Conservation (phyloP, 2,113 vertebrate genomes). For the Pomatorhinus ruficollis region DNA sequence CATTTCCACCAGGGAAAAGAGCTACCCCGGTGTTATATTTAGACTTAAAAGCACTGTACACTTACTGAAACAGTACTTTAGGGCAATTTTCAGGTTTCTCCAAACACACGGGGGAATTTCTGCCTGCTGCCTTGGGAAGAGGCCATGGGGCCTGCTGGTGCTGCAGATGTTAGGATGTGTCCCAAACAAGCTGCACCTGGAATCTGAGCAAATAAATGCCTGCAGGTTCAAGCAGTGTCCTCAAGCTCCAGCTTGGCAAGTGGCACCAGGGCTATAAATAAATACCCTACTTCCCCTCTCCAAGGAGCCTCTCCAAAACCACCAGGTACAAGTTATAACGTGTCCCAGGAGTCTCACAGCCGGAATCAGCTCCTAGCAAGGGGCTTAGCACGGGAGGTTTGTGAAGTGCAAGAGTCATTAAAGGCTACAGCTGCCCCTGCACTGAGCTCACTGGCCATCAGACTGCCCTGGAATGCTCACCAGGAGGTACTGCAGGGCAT, state of each 20-base stretch:
- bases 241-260: neutral
- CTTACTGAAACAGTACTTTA: neutral
- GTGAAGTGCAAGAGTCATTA: neutral
- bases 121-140: neutral
- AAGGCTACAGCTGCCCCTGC: neutral
- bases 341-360: neutral
- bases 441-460: rapidly evolving
- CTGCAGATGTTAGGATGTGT: neutral
- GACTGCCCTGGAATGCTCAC: neutral
- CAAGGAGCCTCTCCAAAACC: neutral
- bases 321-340: neutral
- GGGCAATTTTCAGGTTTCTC: neutral
- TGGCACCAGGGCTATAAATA: neutral
- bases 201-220: neutral
- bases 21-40: neutral
- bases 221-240: neutral
- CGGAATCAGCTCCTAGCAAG: neutral
- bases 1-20: neutral
- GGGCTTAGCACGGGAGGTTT: neutral
- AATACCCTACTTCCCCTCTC: neutral
- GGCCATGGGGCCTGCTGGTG: neutral
- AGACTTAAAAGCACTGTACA: neutral
- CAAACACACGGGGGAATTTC: neutral
- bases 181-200: neutral
- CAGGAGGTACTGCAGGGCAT: neutral